A percentile compares a stretch with the other conserved stretches of the same genome.
Evolutionary conservation across 2,888 invertebrate genomes (phyloP).

Genomic region (Drosophila greeni): DNA sequence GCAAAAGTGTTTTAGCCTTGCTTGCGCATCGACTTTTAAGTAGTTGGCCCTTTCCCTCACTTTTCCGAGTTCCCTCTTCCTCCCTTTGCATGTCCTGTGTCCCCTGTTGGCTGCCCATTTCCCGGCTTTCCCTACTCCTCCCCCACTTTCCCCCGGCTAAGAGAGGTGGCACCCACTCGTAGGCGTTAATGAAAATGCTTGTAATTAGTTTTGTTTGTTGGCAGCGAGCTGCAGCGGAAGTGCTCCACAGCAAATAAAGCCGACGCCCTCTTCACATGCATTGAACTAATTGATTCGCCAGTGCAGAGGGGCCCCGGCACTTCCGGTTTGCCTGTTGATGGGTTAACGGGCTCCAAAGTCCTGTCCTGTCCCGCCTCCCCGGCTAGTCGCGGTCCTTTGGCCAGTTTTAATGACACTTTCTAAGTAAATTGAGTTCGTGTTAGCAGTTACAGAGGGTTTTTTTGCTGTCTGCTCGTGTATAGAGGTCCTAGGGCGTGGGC

Average conservation of each 20-base stretch:
- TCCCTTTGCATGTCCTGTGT: not conserved
- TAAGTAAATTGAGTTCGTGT: constrained; percentile 10
- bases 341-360: constrained; percentile 8
- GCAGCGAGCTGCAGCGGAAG: constrained; percentile 59
- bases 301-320: not conserved
- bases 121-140: not conserved
- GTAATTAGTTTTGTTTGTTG: constrained; percentile 73
- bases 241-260: constrained; percentile 58
- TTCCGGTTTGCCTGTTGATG: constrained; percentile 22
- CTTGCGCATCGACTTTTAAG: constrained; percentile 71
- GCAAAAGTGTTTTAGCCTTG: constrained; percentile 69
- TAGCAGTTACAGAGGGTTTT: not conserved
- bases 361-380: not conserved
- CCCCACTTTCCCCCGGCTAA: constrained; percentile 11
- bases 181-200: constrained; percentile 73
- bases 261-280: constrained; percentile 66
- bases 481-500: not conserved
- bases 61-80: no score
- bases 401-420: constrained; percentile 19
- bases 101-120: constrained; percentile 3
- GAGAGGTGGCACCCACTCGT: constrained; percentile 49
- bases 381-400: constrained; percentile 1
- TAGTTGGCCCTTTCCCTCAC: constrained; percentile 53
- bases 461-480: not conserved
- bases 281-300: constrained; percentile 70